Conservation (phyloP, 2,797 vertebrate species). For the Holocentrus rufus region DNA sequence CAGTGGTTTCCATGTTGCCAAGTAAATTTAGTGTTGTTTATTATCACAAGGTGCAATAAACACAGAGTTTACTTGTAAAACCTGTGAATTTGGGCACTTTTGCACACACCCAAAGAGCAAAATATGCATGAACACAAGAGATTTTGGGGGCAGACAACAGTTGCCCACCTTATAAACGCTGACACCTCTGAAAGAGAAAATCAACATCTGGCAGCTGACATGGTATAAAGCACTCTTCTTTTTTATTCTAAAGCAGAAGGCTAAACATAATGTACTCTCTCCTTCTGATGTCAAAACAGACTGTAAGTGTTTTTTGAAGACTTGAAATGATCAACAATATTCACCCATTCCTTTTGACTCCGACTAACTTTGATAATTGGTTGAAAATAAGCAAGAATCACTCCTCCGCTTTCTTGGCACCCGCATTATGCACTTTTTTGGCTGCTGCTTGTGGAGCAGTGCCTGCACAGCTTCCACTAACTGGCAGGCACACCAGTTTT, state of each 20-base stretch:
- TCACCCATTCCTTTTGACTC: background rate
- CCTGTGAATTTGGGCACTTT: background rate
- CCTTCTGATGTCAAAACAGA: background rate
- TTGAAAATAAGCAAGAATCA: background rate
- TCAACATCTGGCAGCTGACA: background rate
- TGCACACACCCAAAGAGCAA: background rate
- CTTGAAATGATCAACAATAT: background rate
- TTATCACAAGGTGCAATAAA: too few species aligned
- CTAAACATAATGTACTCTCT: slow-evolving; percentile 3
- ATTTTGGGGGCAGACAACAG: background rate
- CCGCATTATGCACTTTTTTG: background rate
- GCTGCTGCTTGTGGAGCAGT: background rate
- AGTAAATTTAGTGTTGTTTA: too few species aligned
- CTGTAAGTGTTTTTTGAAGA: background rate
- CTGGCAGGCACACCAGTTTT: slow-evolving; percentile 4
- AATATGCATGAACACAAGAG: background rate
- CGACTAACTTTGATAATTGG: background rate
- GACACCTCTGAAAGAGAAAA: background rate
- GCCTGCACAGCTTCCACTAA: background rate
- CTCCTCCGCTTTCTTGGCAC: background rate
- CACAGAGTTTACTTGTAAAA: background rate
- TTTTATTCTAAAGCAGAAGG: slow-evolving; percentile 4
- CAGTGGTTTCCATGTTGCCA: too few species aligned
- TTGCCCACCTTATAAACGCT: background rate
- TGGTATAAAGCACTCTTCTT: background rate